Conservation (phyloP, 2,797 vertebrate species). For the Mormyrops attenuatus region DNA sequence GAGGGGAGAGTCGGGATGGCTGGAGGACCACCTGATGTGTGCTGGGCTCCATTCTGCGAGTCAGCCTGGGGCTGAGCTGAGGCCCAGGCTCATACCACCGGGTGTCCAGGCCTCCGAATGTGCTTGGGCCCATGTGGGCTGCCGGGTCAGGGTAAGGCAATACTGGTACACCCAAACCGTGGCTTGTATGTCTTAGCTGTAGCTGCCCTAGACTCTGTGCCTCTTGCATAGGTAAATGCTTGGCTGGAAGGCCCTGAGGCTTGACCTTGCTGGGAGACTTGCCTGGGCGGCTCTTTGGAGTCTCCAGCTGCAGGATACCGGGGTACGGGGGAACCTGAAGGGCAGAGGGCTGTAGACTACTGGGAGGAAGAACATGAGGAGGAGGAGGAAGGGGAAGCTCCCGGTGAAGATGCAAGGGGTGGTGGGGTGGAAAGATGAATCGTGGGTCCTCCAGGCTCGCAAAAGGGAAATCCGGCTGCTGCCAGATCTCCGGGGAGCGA, state of each 20-base stretch:
- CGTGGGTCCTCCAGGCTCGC: slow-evolving; percentile 83
- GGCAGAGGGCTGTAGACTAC: slow-evolving; percentile 66
- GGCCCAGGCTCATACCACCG: slow-evolving; percentile 92
- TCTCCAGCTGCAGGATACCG: slow-evolving; percentile 84
- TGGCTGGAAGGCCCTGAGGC: slow-evolving; percentile 77
- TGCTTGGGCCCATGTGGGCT: slow-evolving; percentile 83
- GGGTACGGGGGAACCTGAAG: slow-evolving; percentile 85
- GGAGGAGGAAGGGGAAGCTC: slow-evolving; percentile 75
- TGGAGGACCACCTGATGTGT: slow-evolving; percentile 98
- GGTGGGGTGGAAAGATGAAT: slow-evolving; percentile 86
- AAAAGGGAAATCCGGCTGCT: slow-evolving; percentile 86
- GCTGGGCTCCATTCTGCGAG: slow-evolving; percentile 85
- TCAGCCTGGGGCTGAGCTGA: slow-evolving; percentile 89
- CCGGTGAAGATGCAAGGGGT: slow-evolving; percentile 74
- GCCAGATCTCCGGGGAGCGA: slow-evolving; percentile 89
- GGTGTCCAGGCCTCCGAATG: slow-evolving; percentile 93
- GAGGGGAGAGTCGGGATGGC: slow-evolving; percentile 93
- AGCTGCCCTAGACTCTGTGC: slow-evolving; percentile 91
- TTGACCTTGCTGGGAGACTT: slow-evolving; percentile 83
- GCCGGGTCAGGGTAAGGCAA: slow-evolving; percentile 96
- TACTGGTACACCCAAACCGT: slow-evolving; percentile 93
- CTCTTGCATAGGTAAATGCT: slow-evolving; percentile 97
- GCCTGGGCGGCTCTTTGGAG: slow-evolving; percentile 78
- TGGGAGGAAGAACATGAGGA: slow-evolving; percentile 78
- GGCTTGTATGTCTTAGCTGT: slow-evolving; percentile 97